phyloP scores from a whole-genome alignment of 2,113 vertebrate species.

The Nipponia nippon region DNA sequence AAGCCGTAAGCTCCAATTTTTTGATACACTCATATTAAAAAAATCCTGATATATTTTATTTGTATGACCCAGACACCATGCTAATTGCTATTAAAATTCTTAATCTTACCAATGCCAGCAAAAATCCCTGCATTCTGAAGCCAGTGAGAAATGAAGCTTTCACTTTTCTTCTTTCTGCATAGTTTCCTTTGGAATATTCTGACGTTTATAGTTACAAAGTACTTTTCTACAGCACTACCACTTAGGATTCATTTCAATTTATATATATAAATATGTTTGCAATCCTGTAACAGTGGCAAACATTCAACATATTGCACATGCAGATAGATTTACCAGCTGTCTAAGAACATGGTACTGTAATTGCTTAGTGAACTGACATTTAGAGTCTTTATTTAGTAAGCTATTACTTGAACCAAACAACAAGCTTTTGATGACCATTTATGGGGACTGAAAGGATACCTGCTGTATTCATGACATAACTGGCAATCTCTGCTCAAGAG shows the following conservation, averaged over 20 bases:
- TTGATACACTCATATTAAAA: background rate
- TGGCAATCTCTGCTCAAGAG: background rate
- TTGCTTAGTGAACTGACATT: background rate
- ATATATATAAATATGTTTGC: accelerated
- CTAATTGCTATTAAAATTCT: background rate
- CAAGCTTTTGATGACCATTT: background rate
- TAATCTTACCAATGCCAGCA: background rate
- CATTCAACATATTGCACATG: background rate
- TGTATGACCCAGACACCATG: background rate
- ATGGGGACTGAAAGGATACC: background rate
- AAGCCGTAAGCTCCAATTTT: background rate
- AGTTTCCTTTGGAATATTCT: background rate
- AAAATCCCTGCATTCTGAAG: background rate
- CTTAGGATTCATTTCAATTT: background rate
- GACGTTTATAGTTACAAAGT: background rate
- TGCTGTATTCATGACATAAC: background rate
- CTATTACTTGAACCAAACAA: background rate
- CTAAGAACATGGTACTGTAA: accelerated
- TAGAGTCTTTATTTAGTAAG: background rate
- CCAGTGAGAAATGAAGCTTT: background rate
- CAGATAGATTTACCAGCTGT: background rate
- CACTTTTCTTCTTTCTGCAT: background rate
- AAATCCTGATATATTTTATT: background rate
- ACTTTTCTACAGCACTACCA: background rate
- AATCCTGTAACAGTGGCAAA: background rate